Evolutionary conservation across 2,888 invertebrate genomes (phyloP).

Genomic region (Nomada goodeniana): DNA sequence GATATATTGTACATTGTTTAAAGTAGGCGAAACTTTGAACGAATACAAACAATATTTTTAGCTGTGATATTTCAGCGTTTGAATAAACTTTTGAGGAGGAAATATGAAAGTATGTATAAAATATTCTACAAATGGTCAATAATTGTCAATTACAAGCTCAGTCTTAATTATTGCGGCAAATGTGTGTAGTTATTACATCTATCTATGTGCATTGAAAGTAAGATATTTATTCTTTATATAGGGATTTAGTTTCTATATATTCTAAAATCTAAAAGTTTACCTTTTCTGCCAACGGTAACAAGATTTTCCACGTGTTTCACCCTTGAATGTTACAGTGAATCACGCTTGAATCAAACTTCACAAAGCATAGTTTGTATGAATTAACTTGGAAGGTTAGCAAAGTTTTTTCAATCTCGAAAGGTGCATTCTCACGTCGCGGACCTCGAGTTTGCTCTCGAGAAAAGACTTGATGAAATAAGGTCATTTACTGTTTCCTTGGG

Average conservation of each 20-base stretch:
- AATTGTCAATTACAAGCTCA: background rate
- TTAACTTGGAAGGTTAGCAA: slow-evolving; percentile 12
- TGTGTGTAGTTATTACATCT: background rate
- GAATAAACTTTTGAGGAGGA: background rate
- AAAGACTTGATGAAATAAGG: slow-evolving; percentile 53
- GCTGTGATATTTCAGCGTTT: background rate
- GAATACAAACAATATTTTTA: background rate
- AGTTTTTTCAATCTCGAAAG: background rate
- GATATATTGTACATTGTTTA: background rate
- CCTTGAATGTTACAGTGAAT: background rate
- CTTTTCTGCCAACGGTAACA: too few species aligned
- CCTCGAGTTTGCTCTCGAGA: slow-evolving; percentile 31
- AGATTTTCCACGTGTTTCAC: background rate
- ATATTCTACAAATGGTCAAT: too few species aligned
- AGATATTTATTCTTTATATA: too few species aligned
- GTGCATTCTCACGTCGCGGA: slow-evolving; percentile 5
- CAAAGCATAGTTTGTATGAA: background rate
- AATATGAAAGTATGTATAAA: background rate
- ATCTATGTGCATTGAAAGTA: too few species aligned
- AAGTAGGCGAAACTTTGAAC: background rate
- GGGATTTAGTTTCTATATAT: background rate
- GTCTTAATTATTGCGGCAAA: background rate
- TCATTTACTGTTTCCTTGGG: slow-evolving; percentile 52
- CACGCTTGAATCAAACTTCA: background rate
- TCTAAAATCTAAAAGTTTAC: too few species aligned